Conservation (phyloP, 2,113 vertebrate genomes). For the Poecile atricapillus region DNA sequence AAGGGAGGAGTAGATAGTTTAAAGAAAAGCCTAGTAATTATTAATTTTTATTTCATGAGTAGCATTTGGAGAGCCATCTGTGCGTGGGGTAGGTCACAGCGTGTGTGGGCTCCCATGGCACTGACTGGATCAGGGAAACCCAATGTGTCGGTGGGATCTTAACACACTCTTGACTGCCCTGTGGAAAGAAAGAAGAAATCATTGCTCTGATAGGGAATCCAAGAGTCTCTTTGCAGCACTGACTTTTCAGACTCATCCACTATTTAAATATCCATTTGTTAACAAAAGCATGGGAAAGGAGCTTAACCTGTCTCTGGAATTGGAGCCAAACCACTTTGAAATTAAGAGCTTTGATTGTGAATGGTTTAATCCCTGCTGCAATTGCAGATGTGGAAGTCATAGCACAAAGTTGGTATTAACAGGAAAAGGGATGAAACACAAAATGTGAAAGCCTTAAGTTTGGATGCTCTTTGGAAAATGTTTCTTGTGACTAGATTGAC, state of each 20-base stretch:
- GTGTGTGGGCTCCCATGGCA: rapidly evolving
- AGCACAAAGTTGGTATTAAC: background rate
- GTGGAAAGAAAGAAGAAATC: background rate
- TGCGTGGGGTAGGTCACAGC: rapidly evolving
- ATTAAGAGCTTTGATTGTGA: background rate
- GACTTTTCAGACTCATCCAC: background rate
- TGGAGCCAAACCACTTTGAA: background rate
- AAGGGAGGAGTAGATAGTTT: background rate
- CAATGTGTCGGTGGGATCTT: rapidly evolving
- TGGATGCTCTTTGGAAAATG: background rate
- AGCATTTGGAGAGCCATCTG: background rate
- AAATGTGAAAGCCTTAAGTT: background rate
- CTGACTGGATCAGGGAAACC: background rate
- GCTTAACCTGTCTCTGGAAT: background rate
- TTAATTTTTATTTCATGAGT: rapidly evolving
- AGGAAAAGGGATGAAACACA: background rate
- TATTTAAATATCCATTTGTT: background rate
- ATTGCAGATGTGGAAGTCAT: background rate
- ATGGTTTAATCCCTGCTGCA: background rate
- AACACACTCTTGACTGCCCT: conserved; percentile 49
- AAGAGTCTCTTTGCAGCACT: background rate
- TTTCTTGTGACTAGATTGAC: conserved; percentile 13
- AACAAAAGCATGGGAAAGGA: background rate
- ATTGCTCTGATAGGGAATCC: background rate
- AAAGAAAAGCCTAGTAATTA: background rate